Evolutionary conservation across 2,888 invertebrate species (phyloP).

Genomic region (Synergus gifuensis): DNA sequence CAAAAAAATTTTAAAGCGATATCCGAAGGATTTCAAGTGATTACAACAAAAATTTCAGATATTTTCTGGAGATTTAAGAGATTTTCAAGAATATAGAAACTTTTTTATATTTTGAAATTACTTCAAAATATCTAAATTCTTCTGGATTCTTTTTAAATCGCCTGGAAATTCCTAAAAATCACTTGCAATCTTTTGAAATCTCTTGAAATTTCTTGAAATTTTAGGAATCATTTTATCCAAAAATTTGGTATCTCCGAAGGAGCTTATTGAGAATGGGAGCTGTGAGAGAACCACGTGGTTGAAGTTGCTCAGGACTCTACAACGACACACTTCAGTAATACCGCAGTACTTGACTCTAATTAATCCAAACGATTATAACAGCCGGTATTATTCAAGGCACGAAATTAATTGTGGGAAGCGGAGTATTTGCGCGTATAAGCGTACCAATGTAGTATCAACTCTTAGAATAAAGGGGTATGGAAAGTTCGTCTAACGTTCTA

Average conservation of each 20-base stretch:
- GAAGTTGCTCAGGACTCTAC: slow-evolving; percentile 52
- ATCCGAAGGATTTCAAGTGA: too few species aligned
- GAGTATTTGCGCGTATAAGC: slow-evolving; percentile 33
- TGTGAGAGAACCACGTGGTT: slow-evolving; percentile 42
- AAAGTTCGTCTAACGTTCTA: slow-evolving; percentile 39
- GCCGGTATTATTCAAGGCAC: slow-evolving; percentile 68
- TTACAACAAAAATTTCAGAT: too few species aligned
- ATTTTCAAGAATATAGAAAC: too few species aligned
- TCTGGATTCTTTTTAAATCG: too few species aligned
- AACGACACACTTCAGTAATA: slow-evolving; percentile 57
- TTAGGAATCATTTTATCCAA: not conserved
- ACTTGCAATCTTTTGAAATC: not conserved
- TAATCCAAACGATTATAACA: slow-evolving; percentile 73
- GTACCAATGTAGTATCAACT: slow-evolving; percentile 24
- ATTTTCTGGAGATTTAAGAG: too few species aligned
- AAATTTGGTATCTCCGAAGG: not conserved
- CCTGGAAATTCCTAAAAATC: too few species aligned
- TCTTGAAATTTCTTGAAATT: not conserved
- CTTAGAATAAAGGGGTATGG: slow-evolving; percentile 29
- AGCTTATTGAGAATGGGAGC: not conserved
- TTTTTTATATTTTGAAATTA: too few species aligned
- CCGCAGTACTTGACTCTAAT: slow-evolving; percentile 67
- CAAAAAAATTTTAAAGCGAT: too few species aligned
- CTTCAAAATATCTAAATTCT: too few species aligned
- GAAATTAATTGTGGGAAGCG: slow-evolving; percentile 68